Evolutionary conservation across 2,888 invertebrate genomes (phyloP).

Genomic region (Dryomyza anilis): DNA sequence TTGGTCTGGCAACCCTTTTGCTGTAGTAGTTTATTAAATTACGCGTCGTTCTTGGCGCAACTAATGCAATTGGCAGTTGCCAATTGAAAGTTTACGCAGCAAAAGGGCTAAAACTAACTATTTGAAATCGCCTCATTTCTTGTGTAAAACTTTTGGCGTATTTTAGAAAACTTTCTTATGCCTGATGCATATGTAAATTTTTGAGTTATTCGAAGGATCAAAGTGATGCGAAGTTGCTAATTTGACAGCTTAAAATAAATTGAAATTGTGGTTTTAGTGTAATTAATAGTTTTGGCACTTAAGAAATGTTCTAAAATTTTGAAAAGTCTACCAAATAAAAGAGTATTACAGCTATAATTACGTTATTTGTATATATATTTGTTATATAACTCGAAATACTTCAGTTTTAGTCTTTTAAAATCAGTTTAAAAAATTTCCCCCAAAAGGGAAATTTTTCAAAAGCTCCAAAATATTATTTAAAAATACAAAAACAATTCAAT

Average conservation of each 20-base stretch:
- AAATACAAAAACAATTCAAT: too few relatives aligned
- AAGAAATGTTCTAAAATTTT: too few relatives aligned
- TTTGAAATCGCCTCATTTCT: neutral
- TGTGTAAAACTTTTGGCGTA: too few relatives aligned
- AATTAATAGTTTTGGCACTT: constrained; percentile 40
- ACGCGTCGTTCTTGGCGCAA: neutral
- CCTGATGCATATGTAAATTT: constrained; percentile 10
- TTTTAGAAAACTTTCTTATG: constrained; percentile 24
- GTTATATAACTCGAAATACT: too few relatives aligned
- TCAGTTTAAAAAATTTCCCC: too few relatives aligned
- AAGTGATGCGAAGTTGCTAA: constrained; percentile 10
- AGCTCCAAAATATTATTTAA: too few relatives aligned
- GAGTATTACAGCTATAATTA: too few relatives aligned
- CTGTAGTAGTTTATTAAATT: neutral
- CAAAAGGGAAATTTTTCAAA: too few relatives aligned
- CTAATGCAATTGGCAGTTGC: constrained; percentile 16
- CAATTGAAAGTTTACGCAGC: neutral
- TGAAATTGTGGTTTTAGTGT: constrained; percentile 41
- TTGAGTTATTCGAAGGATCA: constrained; percentile 14
- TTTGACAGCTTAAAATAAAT: constrained; percentile 40
- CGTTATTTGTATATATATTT: too few relatives aligned
- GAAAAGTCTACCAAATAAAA: too few relatives aligned
- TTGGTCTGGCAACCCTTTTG: constrained; percentile 21
- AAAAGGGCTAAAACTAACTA: neutral
- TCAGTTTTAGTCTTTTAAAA: too few relatives aligned